A percentile compares a stretch with the other conserved stretches of the same genome.
These are phyloP conservation scores for Elmis aenea DNA, from an alignment of 2,888 invertebrate species.

Conservation along the genomic window DNA sequence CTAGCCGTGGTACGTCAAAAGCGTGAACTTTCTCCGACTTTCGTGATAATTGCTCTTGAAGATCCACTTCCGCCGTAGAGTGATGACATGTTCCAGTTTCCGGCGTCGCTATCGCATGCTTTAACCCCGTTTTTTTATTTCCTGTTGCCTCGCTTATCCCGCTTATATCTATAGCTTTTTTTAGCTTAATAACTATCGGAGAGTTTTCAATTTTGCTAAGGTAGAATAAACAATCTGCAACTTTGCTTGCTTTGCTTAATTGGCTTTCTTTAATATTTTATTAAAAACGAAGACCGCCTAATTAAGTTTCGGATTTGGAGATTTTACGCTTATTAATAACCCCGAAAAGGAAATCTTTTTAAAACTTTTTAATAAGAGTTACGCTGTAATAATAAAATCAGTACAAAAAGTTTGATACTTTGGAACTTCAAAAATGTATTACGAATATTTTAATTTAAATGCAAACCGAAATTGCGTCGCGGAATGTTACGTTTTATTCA, in stretches of 20 bases:
- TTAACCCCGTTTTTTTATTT: slow-evolving; percentile 11
- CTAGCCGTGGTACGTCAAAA: too few relatives aligned
- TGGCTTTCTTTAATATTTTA: slow-evolving; percentile 19
- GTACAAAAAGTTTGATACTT: too few relatives aligned
- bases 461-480: too few relatives aligned
- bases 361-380: too few relatives aligned
- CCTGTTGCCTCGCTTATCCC: slow-evolving; percentile 7
- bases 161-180: slow-evolving; percentile 8
- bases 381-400: too few relatives aligned
- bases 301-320: too few relatives aligned
- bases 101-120: slow-evolving; percentile 14
- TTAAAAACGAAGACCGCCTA: too few relatives aligned
- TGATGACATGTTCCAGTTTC: slow-evolving; percentile 15
- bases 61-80: slow-evolving; percentile 9
- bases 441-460: too few relatives aligned
- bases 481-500: too few relatives aligned
- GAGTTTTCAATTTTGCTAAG: slow-evolving; percentile 5
- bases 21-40: slow-evolving; percentile 10
- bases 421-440: too few relatives aligned
- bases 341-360: too few relatives aligned
- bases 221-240: background rate
- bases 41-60: slow-evolving; percentile 12
- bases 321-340: too few relatives aligned
- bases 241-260: slow-evolving; percentile 13
- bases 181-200: background rate